Conservation (phyloP, 30 jellyfish, hydroid and myxozoan species). For the Pseudorhiza aurosa region DNA sequence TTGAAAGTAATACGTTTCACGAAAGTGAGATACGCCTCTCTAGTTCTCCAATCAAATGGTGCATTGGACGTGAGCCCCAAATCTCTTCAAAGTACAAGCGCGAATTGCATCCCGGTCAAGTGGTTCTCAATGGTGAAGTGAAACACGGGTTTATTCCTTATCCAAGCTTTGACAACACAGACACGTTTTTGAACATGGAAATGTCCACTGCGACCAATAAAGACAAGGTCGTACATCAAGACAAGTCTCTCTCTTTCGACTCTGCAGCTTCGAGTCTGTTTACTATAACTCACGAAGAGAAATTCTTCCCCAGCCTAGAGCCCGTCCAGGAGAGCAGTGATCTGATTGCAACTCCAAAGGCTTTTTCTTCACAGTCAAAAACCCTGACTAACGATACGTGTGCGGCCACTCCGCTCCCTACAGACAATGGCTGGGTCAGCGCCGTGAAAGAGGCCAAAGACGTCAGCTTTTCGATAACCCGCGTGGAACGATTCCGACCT, state of each 20-base stretch:
- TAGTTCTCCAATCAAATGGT: conserved; percentile 42
- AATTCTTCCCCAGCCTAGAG: conserved; percentile 38
- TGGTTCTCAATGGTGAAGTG: conserved; percentile 61
- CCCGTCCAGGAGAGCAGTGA: conserved; percentile 24
- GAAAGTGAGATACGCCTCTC: conserved; percentile 71
- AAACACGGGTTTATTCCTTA: conserved; percentile 58
- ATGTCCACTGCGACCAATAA: conserved; percentile 37
- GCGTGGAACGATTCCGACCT: conserved; percentile 51
- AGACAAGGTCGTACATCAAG: background rate
- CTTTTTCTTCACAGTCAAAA: background rate
- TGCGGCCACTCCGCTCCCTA: background rate
- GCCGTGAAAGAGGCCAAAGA: background rate
- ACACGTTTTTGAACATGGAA: conserved; percentile 56
- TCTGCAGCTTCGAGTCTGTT: conserved; percentile 65
- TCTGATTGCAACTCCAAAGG: conserved; percentile 23
- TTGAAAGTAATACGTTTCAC: conserved; percentile 46
- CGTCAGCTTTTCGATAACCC: conserved; percentile 28
- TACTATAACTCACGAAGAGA: conserved; percentile 62
- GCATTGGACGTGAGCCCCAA: background rate
- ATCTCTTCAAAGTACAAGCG: conserved; percentile 7
- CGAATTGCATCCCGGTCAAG: conserved; percentile 67
- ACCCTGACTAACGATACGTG: conserved; percentile 21
- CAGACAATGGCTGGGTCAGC: background rate
- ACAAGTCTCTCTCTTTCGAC: conserved; percentile 53
- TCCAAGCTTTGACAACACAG: conserved; percentile 59